These are phyloP conservation scores for Hymenopus coronatus DNA, from an alignment of 2,888 invertebrate genomes.

Conservation along the genomic window DNA sequence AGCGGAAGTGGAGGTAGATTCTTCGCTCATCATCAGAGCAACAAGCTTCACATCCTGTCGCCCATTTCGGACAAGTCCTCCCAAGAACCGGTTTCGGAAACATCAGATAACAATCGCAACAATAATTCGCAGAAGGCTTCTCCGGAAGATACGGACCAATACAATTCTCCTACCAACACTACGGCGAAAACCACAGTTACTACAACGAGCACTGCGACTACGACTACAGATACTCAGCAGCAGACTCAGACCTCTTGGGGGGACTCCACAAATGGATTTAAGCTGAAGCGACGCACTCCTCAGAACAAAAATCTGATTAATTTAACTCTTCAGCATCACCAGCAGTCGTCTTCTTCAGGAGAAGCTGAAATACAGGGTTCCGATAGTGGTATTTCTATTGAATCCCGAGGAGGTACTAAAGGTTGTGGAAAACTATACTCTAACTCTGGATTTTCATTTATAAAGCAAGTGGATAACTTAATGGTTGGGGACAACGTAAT, in stretches of 20 bases:
- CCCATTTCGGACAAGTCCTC: constrained; percentile 89
- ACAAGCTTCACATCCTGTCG: constrained; percentile 79
- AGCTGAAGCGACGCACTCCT: constrained; percentile 63
- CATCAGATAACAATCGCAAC: constrained; percentile 75
- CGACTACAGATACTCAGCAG: neutral
- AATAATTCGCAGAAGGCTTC: constrained; percentile 76
- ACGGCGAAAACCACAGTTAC: constrained; percentile 27
- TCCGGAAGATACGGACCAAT: constrained; percentile 57
- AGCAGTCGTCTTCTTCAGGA: constrained; percentile 56
- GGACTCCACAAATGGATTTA: constrained; percentile 54
- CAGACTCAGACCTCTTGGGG: constrained; percentile 40
- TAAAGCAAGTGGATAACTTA: constrained; percentile 43
- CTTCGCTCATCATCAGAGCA: constrained; percentile 61
- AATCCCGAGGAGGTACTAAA: constrained; percentile 77
- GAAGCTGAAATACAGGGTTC: constrained; percentile 80
- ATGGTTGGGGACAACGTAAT: constrained; percentile 40
- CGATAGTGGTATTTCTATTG: constrained; percentile 84
- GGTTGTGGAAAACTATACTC: constrained; percentile 49
- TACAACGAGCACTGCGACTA: neutral
- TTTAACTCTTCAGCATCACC: constrained; percentile 54
- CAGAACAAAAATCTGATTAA: constrained; percentile 76
- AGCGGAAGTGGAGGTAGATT: neutral
- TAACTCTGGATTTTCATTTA: constrained; percentile 40
- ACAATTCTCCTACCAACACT: constrained; percentile 20
- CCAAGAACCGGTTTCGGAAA: constrained; percentile 80